Conservation (phyloP, 2,888 invertebrate genomes). For the Cheiracanthium punctorium region DNA sequence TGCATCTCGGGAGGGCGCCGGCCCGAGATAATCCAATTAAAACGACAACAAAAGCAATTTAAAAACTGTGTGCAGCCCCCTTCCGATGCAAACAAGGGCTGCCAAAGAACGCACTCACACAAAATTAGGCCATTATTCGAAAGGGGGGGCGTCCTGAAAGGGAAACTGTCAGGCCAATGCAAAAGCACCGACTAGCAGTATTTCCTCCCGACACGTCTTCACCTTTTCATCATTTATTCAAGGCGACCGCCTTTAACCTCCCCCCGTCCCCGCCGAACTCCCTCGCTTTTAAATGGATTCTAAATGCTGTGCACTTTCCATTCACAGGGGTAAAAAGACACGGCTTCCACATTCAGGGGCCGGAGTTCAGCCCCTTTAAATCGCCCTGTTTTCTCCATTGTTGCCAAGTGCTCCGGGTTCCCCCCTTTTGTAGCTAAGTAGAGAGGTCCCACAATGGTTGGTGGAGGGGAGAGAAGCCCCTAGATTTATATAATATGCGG, state of each 20-base stretch:
- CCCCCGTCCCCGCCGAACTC: slow-evolving; percentile 7
- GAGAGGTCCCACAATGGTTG: slow-evolving; percentile 26
- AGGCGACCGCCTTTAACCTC: slow-evolving; percentile 28
- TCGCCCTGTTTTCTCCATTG: slow-evolving; percentile 31
- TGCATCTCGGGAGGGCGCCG: not conserved
- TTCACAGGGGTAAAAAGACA: slow-evolving; percentile 26
- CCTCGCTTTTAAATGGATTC: slow-evolving; percentile 53
- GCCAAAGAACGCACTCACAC: not conserved
- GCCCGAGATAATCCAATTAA: not conserved
- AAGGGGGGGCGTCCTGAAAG: not conserved
- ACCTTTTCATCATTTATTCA: slow-evolving; percentile 65
- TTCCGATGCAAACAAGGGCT: not conserved
- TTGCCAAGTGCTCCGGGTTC: slow-evolving; percentile 37
- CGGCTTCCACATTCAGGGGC: slow-evolving; percentile 44
- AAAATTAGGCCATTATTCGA: slow-evolving; percentile 56
- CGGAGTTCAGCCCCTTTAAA: slow-evolving; percentile 32
- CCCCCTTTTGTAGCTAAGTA: too few species aligned
- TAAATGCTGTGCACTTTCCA: slow-evolving; percentile 45
- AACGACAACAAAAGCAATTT: not conserved
- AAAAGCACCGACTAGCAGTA: slow-evolving; percentile 8
- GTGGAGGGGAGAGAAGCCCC: slow-evolving; percentile 49
- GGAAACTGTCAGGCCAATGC: slow-evolving; percentile 11
- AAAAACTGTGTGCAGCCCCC: not conserved
- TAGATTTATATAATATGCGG: slow-evolving; percentile 60
- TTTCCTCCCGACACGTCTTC: slow-evolving; percentile 41